Conservation (phyloP, 2,113 vertebrate genomes). For the Semnopithecus entellus region DNA sequence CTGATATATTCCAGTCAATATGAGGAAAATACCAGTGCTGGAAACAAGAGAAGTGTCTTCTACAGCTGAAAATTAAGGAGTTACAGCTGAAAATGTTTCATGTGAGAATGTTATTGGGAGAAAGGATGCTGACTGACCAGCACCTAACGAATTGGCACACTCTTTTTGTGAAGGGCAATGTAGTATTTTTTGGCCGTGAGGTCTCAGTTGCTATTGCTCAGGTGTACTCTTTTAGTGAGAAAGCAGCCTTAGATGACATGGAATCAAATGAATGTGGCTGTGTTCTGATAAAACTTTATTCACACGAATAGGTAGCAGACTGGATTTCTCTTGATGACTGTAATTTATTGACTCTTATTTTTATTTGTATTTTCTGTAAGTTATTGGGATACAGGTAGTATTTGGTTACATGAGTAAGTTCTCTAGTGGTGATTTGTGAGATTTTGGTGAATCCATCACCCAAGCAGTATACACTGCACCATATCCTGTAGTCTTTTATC, state of each 20-base stretch:
- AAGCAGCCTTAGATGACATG: neutral
- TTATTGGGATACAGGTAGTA: no score
- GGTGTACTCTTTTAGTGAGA: neutral
- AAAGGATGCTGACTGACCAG: neutral
- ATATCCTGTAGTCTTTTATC: no score
- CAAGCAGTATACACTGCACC: no score
- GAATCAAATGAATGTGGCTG: neutral
- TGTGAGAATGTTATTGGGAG: neutral
- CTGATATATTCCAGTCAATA: neutral
- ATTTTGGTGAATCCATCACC: no score
- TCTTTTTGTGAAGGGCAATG: neutral
- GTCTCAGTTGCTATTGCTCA: neutral
- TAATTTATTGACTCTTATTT: neutral
- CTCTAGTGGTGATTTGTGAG: no score
- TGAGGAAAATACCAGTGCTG: neutral
- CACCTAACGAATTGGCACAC: neutral
- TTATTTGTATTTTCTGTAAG: no score
- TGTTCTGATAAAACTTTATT: neutral
- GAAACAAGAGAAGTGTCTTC: neutral
- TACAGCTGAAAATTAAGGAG: neutral
- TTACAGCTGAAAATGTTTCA: neutral
- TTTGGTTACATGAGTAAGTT: no score
- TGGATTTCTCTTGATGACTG: neutral
- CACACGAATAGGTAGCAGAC: neutral
- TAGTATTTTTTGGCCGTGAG: neutral